Conservation (phyloP, 2,113 vertebrate genomes). For the Atherinomorus stipes region DNA sequence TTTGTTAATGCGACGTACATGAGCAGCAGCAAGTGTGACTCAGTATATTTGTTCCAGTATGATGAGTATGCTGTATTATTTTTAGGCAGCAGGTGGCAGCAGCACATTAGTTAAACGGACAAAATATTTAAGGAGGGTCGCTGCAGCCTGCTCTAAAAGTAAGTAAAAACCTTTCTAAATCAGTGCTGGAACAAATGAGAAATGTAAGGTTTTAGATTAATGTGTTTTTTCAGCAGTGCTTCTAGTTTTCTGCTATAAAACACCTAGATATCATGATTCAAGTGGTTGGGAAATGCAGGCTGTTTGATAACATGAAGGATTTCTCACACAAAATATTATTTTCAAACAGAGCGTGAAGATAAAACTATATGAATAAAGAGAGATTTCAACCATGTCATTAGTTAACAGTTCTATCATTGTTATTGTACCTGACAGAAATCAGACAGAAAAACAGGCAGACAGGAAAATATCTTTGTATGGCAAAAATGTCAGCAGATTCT, state of each 20-base stretch:
- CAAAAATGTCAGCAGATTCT: conserved; percentile 46
- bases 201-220: background rate
- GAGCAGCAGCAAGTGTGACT: too few relatives aligned
- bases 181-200: background rate
- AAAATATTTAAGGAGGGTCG: background rate
- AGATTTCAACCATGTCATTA: background rate
- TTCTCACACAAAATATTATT: conserved; percentile 6
- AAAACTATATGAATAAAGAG: background rate
- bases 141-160: background rate
- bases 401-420: background rate
- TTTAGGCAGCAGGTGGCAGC: conserved; percentile 71
- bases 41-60: too few relatives aligned
- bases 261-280: background rate
- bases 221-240: conserved; percentile 3
- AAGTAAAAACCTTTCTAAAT: background rate
- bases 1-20: too few relatives aligned
- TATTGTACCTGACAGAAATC: conserved; percentile 3
- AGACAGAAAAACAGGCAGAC: background rate
- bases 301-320: conserved; percentile 18
- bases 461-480: conserved; percentile 22
- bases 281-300: conserved; percentile 23
- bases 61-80: background rate
- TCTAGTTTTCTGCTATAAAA: background rate
- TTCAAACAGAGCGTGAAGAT: background rate
- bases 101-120: conserved; percentile 37